A percentile compares a stretch with the other conserved stretches of the same genome.
These are phyloP conservation scores for Apaloderma vittatum DNA, from an alignment of 2,113 vertebrate species.

Conservation along the genomic window DNA sequence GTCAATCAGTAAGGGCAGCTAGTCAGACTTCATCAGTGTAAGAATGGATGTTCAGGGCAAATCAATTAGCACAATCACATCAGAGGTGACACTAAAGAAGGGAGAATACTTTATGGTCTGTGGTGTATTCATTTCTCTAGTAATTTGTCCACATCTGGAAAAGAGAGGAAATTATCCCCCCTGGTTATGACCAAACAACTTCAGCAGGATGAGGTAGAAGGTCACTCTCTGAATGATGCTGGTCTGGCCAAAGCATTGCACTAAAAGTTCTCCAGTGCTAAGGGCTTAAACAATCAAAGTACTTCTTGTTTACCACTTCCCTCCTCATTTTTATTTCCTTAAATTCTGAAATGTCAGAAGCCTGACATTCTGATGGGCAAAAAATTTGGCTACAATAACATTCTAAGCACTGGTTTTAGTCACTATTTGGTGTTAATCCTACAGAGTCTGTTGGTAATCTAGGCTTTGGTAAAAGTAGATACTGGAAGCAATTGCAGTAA, in stretches of 20 bases:
- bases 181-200: not conserved
- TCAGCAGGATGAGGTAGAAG: not conserved
- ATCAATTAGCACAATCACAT: constrained; percentile 65
- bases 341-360: not conserved
- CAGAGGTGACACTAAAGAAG: constrained; percentile 45
- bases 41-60: constrained; percentile 66
- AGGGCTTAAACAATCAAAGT: not conserved
- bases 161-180: not conserved
- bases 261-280: not conserved
- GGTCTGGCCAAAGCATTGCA: not conserved
- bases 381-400: not conserved
- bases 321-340: not conserved
- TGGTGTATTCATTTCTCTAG: not conserved
- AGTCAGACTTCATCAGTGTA: constrained; percentile 73
- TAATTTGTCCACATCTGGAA: constrained; percentile 33
- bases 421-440: not conserved
- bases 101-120: constrained; percentile 43
- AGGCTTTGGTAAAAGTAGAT: not conserved
- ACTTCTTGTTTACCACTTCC: not conserved
- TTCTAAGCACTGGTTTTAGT: not conserved
- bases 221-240: not conserved
- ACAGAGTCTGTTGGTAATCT: not conserved
- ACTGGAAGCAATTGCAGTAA: not conserved
- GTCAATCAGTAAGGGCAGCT: constrained; percentile 69
- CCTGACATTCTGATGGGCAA: not conserved